These are phyloP conservation scores for Enoplosus armatus DNA, from an alignment of 2,797 vertebrate genomes.

Conservation along the genomic window DNA sequence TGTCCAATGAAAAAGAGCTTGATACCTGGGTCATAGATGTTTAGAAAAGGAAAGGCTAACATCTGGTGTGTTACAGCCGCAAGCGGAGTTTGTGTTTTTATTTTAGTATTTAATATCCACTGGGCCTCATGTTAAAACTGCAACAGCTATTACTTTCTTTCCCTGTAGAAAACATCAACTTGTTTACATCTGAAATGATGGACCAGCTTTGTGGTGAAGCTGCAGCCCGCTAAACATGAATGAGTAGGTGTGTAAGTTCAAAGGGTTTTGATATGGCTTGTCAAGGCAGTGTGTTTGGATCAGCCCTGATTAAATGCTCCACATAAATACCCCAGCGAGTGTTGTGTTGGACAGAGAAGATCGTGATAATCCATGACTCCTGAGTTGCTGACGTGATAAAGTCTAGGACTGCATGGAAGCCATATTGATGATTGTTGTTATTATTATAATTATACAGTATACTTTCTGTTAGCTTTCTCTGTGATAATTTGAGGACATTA, in stretches of 20 bases:
- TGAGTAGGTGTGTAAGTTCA: not conserved
- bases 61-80: not conserved
- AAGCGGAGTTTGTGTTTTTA: not conserved
- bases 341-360: slow-evolving; percentile 10
- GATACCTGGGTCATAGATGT: not conserved
- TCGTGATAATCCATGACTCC: slow-evolving; percentile 43
- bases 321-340: not conserved
- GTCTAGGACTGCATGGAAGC: not conserved
- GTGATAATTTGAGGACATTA: not conserved
- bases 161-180: not conserved
- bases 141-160: not conserved
- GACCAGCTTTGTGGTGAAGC: not conserved
- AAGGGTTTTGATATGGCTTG: slow-evolving; percentile 68
- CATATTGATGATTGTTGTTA: not conserved
- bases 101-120: not conserved
- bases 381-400: slow-evolving; percentile 54
- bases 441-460: not conserved
- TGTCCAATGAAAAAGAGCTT: not conserved
- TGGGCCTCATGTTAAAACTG: not conserved
- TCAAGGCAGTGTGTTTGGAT: slow-evolving; percentile 40
- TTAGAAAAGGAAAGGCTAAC: not conserved
- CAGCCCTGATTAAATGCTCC: slow-evolving; percentile 17
- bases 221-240: slow-evolving; percentile 1
- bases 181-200: slow-evolving; percentile 3
- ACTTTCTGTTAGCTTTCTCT: not conserved